Evolutionary conservation across 2,797 vertebrate species (phyloP).

Genomic region (Notamacropus eugenii): DNA sequence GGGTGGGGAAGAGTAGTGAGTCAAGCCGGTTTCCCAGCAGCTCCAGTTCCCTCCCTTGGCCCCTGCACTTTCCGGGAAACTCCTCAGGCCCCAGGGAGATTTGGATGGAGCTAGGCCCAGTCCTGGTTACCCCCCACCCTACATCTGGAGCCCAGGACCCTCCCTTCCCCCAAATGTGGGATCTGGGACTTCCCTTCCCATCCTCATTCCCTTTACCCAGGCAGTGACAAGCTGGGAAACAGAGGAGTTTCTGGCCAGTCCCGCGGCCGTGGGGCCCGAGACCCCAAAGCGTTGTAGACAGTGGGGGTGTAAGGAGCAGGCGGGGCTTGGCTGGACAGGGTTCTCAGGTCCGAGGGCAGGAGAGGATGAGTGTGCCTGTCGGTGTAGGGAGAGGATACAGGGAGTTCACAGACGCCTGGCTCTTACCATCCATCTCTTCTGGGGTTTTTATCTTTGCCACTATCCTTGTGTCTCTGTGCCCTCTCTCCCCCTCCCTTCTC

Average conservation of each 20-base stretch:
- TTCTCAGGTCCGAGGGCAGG: neutral
- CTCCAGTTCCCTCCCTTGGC: neutral
- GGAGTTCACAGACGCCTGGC: neutral
- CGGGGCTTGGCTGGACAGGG: neutral
- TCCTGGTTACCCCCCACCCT: neutral
- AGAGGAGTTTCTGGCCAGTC: neutral
- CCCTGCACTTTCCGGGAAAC: neutral
- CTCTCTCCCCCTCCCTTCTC: neutral
- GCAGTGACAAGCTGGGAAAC: slow-evolving; percentile 48
- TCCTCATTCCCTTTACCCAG: neutral
- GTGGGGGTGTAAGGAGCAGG: neutral
- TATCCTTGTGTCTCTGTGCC: neutral
- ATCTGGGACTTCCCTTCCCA: neutral
- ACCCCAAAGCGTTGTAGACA: neutral
- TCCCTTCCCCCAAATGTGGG: slow-evolving; percentile 21
- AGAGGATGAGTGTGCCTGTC: neutral
- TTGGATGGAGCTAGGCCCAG: neutral
- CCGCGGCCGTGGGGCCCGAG: neutral
- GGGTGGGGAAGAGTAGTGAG: slow-evolving; percentile 63
- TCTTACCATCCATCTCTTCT: neutral
- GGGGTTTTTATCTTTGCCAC: neutral
- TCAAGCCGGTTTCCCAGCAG: slow-evolving; percentile 40
- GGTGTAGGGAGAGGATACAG: neutral
- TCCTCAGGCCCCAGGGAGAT: slow-evolving; percentile 1
- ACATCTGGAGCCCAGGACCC: neutral